Evolutionary conservation across 2,797 vertebrate genomes (phyloP).

Genomic region (Pipistrellus nathusii): DNA sequence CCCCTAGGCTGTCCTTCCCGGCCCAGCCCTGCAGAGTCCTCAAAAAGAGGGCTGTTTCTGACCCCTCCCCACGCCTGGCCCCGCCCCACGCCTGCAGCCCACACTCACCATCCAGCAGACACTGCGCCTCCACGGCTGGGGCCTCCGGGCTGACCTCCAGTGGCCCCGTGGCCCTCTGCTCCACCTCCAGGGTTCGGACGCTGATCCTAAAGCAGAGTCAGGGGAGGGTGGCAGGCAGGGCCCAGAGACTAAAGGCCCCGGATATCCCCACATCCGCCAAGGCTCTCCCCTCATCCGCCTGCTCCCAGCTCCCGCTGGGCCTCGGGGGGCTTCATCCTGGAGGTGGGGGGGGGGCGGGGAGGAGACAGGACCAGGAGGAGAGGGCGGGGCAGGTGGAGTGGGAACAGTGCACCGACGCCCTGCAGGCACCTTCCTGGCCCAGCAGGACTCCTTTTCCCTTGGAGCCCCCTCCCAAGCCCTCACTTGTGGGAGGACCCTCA

Average conservation of each 20-base stretch:
- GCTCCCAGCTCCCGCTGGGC: not conserved
- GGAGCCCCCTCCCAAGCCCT: not conserved
- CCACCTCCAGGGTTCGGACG: not conserved
- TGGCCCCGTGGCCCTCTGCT: not conserved
- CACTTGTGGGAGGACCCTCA: not conserved
- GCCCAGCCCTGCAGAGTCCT: not conserved
- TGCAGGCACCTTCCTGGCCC: not conserved
- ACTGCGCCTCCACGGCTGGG: conserved; percentile 34
- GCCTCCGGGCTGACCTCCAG: not conserved
- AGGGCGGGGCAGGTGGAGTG: not conserved
- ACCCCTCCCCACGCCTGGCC: not conserved
- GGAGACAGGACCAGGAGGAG: no score
- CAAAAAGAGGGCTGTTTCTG: not conserved
- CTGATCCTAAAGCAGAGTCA: conserved; percentile 67
- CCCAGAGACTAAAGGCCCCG: not conserved
- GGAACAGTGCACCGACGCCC: not conserved
- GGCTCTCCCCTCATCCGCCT: not conserved
- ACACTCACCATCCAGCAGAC: conserved; percentile 71
- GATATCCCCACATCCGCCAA: not conserved
- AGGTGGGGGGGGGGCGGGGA: not conserved
- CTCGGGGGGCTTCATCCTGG: not conserved
- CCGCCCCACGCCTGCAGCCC: not conserved
- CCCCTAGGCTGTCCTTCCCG: not conserved
- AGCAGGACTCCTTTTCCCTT: not conserved
- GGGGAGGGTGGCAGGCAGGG: not conserved